These are phyloP conservation scores for Mastigias papua DNA, from an alignment of 30 jellyfish, hydroid and myxozoan genomes.

Conservation along the genomic window DNA sequence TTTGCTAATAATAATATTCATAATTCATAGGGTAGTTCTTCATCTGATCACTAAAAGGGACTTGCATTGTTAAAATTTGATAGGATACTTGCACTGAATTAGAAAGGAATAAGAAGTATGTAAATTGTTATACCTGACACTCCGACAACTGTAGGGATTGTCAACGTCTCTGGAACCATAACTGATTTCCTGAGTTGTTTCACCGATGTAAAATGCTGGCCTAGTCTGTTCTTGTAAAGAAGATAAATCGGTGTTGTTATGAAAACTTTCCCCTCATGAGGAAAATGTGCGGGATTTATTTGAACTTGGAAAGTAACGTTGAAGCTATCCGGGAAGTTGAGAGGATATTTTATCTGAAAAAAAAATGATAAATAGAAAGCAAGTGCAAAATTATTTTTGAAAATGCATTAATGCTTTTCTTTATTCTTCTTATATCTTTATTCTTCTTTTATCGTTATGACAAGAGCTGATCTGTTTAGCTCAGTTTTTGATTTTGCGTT, in stretches of 20 bases:
- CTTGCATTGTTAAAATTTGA: not conserved
- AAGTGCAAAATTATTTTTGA: not conserved
- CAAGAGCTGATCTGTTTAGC: too few species aligned
- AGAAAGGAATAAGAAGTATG: not conserved
- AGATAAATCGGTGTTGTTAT: conserved; percentile 72
- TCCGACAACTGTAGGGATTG: conserved; percentile 32
- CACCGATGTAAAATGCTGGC: conserved; percentile 60
- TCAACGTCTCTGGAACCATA: conserved; percentile 38
- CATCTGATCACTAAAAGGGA: too few species aligned
- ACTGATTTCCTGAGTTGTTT: conserved; percentile 50
- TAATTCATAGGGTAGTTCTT: too few species aligned
- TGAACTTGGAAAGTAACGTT: conserved; percentile 64
- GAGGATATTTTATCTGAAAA: conserved; percentile 34
- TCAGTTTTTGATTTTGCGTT: too few species aligned
- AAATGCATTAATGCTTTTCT: not conserved
- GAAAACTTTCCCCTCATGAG: conserved; percentile 64
- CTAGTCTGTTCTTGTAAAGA: conserved; percentile 38
- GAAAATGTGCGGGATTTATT: conserved; percentile 38
- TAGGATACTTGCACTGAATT: not conserved
- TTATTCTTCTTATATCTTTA: not conserved
- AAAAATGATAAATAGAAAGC: not conserved
- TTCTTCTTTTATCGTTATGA: too few species aligned
- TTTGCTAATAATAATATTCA: too few species aligned
- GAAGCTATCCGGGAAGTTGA: conserved; percentile 54
- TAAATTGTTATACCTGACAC: conserved; percentile 36